Evolutionary conservation across 1,140 invertebrate species (phyloP).

Genomic region (Ridgeia piscesae): DNA sequence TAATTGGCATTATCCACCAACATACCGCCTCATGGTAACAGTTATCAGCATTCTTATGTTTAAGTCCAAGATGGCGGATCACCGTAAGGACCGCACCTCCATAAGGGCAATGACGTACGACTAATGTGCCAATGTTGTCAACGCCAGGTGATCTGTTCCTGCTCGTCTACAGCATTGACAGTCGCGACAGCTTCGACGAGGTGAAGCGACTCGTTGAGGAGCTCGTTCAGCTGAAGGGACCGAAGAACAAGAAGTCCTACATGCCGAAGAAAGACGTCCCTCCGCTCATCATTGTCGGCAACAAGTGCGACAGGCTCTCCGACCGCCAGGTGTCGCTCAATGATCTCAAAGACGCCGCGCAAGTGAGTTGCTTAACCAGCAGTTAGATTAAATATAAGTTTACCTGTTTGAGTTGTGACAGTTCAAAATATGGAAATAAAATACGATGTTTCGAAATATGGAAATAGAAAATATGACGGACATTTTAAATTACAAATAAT

Average conservation of each 20-base stretch:
- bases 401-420: slow-evolving; percentile 73
- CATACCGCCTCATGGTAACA: no score
- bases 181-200: slow-evolving; percentile 81
- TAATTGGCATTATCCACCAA: no score
- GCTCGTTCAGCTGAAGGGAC: slow-evolving; percentile 67
- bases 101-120: no score
- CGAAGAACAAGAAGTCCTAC: slow-evolving; percentile 67
- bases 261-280: slow-evolving; percentile 56
- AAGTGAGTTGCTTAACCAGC: no score
- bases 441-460: no score
- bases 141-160: slow-evolving; percentile 79
- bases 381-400: no score
- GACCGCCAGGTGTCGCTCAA: slow-evolving; percentile 61
- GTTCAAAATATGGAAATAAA: no score
- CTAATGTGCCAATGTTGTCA: background rate
- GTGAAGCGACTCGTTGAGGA: slow-evolving; percentile 77
- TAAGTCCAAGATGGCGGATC: no score
- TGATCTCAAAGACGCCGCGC: slow-evolving; percentile 50
- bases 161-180: slow-evolving; percentile 81
- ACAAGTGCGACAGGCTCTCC: slow-evolving; percentile 78
- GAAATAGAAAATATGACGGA: no score
- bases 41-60: no score
- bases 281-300: slow-evolving; percentile 80
- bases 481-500: no score
- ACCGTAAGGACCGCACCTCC: no score